Base-by-base conservation (phyloP, 2,113 vertebrate genomes). In the Podocnemis expansa region DNA sequence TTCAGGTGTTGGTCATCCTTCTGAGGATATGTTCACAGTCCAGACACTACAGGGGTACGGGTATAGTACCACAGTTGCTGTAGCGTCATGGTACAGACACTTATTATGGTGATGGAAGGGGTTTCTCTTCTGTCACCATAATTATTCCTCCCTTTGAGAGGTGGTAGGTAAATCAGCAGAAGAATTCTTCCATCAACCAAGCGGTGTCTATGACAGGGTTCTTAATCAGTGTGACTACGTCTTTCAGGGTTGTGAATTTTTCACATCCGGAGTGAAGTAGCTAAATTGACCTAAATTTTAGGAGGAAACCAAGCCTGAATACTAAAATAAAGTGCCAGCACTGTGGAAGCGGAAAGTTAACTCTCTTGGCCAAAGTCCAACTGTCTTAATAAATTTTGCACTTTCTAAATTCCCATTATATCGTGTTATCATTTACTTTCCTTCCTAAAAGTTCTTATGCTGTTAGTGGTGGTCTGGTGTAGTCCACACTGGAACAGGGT, bases 391-490 rank as follows among this genome's bases (percentile, higher is more conserved):
- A 87, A 58, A 54, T 82, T 88, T 91, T 47, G 84, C 88, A 60
- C 85, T 94, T 94, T 91, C 86, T 94, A 76, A 80, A 63, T 93
- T 92, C 84, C 88, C 76, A 84, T 80, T 96, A 83, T 95, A 78
- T 82, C 95, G 96, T 95, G 21, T 90, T 94, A 85, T 87, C 82
- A 19, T 94, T 97, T 94, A 60, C 19, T 94, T 97, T 96, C 85
- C 87, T 21, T 10, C 94, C 93, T 89, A 92, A 94, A 47, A 94
- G 82, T 22, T 95, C 89, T 52, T 76, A 82, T 91, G 80, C 16
- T 19, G 51, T 3, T 54, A 67, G 52, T 86, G 85, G 93, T 78
- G 27, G 79, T 29, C 58, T 47, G 34, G 93, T 86, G 14, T 85
- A 12, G 13, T 88, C 93, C 38, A 9, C 92, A 29, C n/a, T 21